A percentile compares a stretch with the other conserved stretches of the same genome.
Evolutionary conservation across 2,113 vertebrate genomes (phyloP).

Genomic region (Atlantisia rogersi): DNA sequence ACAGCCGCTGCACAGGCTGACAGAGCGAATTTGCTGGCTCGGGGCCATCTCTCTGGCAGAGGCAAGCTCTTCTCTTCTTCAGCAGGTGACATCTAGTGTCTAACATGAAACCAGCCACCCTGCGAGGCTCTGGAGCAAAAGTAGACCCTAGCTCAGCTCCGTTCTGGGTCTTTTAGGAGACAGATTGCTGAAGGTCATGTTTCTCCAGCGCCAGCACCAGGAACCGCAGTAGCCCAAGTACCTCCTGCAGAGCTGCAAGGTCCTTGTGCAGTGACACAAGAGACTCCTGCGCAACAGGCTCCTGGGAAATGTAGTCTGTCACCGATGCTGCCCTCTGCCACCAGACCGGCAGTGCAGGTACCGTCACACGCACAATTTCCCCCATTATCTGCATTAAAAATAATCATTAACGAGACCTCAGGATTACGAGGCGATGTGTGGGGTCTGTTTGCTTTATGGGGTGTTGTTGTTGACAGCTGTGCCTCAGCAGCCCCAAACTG

Average conservation of each 20-base stretch:
- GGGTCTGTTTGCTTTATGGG: neutral
- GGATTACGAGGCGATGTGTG: accelerated
- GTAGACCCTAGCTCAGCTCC: neutral
- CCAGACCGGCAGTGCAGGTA: neutral
- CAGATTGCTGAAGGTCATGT: neutral
- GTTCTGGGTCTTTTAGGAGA: neutral
- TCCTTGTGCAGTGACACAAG: neutral
- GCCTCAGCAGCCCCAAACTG: neutral
- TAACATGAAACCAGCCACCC: neutral
- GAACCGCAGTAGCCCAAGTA: neutral
- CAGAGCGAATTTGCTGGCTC: constrained; percentile 81
- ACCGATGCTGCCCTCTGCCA: neutral
- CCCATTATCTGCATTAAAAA: neutral
- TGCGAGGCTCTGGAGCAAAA: neutral
- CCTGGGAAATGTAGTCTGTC: constrained; percentile 75
- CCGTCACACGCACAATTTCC: accelerated
- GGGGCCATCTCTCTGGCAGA: constrained; percentile 78
- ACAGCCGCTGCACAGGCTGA: constrained; percentile 84
- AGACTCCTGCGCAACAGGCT: neutral
- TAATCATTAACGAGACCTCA: neutral
- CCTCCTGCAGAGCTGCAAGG: neutral
- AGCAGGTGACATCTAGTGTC: constrained; percentile 66
- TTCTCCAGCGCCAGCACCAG: neutral
- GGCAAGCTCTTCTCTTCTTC: constrained; percentile 61
- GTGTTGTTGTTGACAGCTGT: neutral